phyloP scores from a whole-genome alignment of 2,113 vertebrate genomes.

The Dermatemys mawii region DNA sequence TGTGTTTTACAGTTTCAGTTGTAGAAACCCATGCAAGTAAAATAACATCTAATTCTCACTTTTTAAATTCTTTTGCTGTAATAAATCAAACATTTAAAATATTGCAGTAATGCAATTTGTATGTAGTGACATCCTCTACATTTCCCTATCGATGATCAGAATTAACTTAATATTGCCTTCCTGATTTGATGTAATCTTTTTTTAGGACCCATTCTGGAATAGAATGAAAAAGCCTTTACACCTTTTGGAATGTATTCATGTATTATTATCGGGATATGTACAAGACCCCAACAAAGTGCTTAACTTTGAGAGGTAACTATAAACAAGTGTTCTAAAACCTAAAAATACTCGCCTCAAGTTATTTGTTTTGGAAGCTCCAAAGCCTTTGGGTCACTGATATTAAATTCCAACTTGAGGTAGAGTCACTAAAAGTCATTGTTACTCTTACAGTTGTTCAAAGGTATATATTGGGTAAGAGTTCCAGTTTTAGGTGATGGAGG shows the following conservation, averaged over 20 bases:
- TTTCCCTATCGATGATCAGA: not conserved
- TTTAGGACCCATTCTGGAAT: constrained; percentile 95
- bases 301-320: constrained; percentile 84
- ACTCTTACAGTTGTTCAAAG: not conserved
- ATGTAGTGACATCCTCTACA: not conserved
- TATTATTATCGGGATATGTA: constrained; percentile 90
- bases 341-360: not conserved
- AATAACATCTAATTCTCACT: not conserved
- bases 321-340: not conserved
- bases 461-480: not conserved
- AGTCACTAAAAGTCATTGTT: not conserved
- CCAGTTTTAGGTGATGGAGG: not conserved
- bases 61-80: not conserved
- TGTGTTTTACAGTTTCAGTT: not conserved
- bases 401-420: not conserved
- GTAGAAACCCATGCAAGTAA: not conserved
- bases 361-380: not conserved
- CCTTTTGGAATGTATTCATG: constrained; percentile 92
- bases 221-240: constrained; percentile 93
- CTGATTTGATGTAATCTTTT: not conserved
- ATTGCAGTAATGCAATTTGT: not conserved
- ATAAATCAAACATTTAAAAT: not conserved
- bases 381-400: not conserved
- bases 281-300: constrained; percentile 89
- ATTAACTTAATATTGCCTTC: not conserved